A percentile compares a stretch with the other conserved stretches of the same genome.
phyloP scores from a whole-genome alignment of 2,797 vertebrate species.

The Scarus forsteni region DNA sequence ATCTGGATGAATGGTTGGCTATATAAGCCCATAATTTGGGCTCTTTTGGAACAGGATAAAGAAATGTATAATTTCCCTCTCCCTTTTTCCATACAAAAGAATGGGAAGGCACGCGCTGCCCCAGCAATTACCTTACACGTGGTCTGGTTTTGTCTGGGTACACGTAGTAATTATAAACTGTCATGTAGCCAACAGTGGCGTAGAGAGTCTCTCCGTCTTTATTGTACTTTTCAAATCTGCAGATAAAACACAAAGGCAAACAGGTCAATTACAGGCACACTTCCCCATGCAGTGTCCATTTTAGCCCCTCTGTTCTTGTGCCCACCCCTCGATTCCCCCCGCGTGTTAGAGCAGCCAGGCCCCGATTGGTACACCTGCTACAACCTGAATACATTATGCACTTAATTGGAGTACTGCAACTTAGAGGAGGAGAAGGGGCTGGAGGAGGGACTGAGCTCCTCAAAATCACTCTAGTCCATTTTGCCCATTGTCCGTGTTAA shows the following conservation, averaged over 20 bases:
- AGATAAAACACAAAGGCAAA: slow-evolving; percentile 99
- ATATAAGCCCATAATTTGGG: slow-evolving; percentile 86
- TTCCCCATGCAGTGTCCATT: slow-evolving; percentile 95
- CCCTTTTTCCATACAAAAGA: slow-evolving; percentile 87
- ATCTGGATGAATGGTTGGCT: slow-evolving; percentile 80
- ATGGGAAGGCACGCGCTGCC: slow-evolving; percentile 96
- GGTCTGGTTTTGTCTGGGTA: slow-evolving; percentile 99
- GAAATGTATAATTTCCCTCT: slow-evolving; percentile 88
- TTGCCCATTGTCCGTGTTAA: slow-evolving; percentile 98
- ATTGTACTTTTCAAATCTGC: slow-evolving; percentile 99
- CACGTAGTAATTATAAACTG: slow-evolving; percentile 99
- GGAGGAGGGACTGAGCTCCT: slow-evolving; percentile 95
- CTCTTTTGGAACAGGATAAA: slow-evolving; percentile 83
- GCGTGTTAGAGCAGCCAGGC: slow-evolving; percentile 93
- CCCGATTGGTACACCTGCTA: slow-evolving; percentile 99
- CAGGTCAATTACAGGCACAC: slow-evolving; percentile 99
- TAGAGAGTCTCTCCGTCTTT: slow-evolving; percentile 99
- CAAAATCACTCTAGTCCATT: slow-evolving; percentile 99
- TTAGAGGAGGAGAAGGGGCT: slow-evolving; percentile 88
- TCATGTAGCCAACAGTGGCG: slow-evolving; percentile 99
- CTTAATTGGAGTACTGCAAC: slow-evolving; percentile 99
- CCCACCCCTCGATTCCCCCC: slow-evolving; percentile 49
- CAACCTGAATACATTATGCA: slow-evolving; percentile 99
- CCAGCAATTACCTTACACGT: slow-evolving; percentile 99
- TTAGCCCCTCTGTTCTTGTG: slow-evolving; percentile 87